Base-by-base conservation (phyloP, 2,797 vertebrate species). In the Fistularia commersonii region DNA sequence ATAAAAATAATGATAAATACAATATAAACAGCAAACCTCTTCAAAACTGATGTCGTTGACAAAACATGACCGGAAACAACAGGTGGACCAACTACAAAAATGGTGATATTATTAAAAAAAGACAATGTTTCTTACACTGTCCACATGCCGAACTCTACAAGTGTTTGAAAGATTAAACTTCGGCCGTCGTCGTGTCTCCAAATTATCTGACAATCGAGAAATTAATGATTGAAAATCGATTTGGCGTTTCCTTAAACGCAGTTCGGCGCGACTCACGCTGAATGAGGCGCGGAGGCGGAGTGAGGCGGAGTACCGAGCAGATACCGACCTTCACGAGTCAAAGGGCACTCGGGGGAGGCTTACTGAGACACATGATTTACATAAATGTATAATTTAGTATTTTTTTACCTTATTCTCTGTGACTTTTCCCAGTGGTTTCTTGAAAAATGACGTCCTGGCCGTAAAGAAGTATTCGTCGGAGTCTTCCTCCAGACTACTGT, bases 401-500 rank as follows among this genome's bases (percentile, higher is more conserved):
- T 2, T 3, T 3, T 41, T 72, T 78, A 91, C 90, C 89, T 92
- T 90, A 54, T 34, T 68, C 40, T 79, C 83, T 34, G 80, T 56
- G 55, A 83, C 84, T 88, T 93, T 95, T 14, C 91, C 89, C 14
- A 76, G 83, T 9, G 93, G 92, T 51, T 92, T 94, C 77, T 91
- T 91, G 87, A 97, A 95, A 72, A 98, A 96, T 47, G 96, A 98
- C 51, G 96, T 98, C 80, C 95, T 93, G 66, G 96, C 96, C 23
- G 96, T 99, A 89, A 99, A 98, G 77, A 95, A 98, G 81, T 94
- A 97, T 79, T 98, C 96, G 69, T 95, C 93, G 59, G 93, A 93
- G 88, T 96, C 94, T 54, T 98, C 96, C 89, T 98, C 96, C 88
- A 95, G 87, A 79, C 96, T 98, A 67, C 96, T 98, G 92, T 98